Conservation (phyloP, 1,140 invertebrate species). For the Calephelis nemesis region DNA sequence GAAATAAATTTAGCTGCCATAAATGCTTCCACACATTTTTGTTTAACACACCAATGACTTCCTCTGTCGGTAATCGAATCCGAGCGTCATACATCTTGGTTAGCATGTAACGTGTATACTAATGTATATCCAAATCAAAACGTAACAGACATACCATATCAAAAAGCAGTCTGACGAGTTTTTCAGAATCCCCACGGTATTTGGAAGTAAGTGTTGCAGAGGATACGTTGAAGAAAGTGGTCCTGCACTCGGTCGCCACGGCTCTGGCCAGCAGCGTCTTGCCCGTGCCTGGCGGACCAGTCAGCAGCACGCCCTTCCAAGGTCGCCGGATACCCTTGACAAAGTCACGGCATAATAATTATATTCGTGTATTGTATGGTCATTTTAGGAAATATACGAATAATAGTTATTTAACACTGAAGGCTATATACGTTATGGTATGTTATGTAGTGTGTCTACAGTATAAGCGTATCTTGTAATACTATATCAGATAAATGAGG, state of each 20-base stretch:
- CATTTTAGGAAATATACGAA: not conserved
- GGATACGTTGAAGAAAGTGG: conserved; percentile 99
- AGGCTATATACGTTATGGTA: too few relatives aligned
- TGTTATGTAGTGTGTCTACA: too few relatives aligned
- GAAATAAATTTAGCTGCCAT: too few relatives aligned
- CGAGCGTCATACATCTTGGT: not conserved
- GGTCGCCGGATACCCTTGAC: conserved; percentile 88
- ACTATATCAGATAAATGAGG: too few relatives aligned
- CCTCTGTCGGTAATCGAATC: too few relatives aligned
- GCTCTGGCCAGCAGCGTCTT: conserved; percentile 99
- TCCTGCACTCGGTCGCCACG: conserved; percentile 98
- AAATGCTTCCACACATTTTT: too few relatives aligned
- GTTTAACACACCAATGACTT: too few relatives aligned
- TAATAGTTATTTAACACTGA: too few relatives aligned
- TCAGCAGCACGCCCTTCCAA: conserved; percentile 93
- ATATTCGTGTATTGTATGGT: conserved; percentile 1
- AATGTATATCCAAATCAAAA: conserved; percentile 41
- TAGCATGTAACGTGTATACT: not conserved
- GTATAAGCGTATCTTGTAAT: too few relatives aligned
- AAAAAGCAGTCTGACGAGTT: conserved; percentile 97
- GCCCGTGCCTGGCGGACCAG: conserved; percentile 95
- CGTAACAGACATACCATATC: conserved; percentile 90
- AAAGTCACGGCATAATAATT: conserved; percentile 17
- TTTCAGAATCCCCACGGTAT: conserved; percentile 99
- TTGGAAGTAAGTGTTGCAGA: conserved; percentile 98